These are phyloP conservation scores for Pygoscelis adeliae DNA, from an alignment of 2,113 vertebrate species.

Conservation along the genomic window DNA sequence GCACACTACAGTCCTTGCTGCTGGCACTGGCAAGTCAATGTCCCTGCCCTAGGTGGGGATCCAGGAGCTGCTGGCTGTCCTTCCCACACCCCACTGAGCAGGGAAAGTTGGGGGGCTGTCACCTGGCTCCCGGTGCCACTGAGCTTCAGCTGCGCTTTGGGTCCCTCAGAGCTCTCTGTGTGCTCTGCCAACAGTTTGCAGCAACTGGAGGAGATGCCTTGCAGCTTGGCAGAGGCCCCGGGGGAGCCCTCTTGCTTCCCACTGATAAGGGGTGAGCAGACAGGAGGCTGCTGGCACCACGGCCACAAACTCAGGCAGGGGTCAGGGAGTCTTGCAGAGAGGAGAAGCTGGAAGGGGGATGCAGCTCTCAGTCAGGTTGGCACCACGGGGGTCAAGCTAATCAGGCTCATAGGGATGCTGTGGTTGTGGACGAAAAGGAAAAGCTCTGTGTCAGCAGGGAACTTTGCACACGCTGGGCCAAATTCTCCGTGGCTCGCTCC, in stretches of 20 bases:
- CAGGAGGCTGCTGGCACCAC: background rate
- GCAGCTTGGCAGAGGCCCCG: background rate
- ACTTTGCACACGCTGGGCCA: background rate
- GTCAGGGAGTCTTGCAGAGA: background rate
- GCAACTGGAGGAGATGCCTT: accelerated
- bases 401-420: accelerated
- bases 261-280: background rate
- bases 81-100: background rate
- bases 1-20: accelerated
- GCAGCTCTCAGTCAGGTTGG: background rate
- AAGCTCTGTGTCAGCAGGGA: background rate
- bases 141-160: background rate
- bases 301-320: background rate
- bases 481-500: background rate
- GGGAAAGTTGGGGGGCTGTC: accelerated
- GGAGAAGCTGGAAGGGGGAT: background rate
- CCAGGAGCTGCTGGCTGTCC: background rate
- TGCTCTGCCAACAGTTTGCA: background rate
- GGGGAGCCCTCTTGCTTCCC: background rate
- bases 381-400: background rate
- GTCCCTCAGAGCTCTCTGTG: background rate
- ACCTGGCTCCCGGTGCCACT: accelerated
- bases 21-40: background rate
- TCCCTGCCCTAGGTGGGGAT: background rate
- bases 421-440: background rate